phyloP scores from a whole-genome alignment of 2,797 vertebrate species.

The Buphagus erythrorhynchus region DNA sequence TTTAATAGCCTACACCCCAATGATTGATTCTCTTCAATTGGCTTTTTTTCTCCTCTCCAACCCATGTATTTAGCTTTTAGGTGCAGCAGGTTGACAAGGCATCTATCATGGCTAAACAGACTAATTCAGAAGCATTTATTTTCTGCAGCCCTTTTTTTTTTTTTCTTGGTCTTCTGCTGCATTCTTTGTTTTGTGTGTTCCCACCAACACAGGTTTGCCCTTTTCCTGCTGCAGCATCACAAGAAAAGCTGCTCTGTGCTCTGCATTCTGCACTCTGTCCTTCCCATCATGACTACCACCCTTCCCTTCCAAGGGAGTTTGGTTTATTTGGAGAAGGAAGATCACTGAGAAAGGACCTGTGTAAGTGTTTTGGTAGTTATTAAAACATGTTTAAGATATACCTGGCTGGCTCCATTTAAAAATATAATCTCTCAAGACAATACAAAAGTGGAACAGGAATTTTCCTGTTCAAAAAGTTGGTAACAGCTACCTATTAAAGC shows the following conservation, averaged over 20 bases:
- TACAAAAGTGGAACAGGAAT: neutral
- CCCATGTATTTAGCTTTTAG: constrained; percentile 55
- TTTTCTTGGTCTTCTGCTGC: neutral
- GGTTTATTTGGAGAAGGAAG: neutral
- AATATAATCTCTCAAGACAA: neutral
- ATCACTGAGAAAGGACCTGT: neutral
- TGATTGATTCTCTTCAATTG: constrained; percentile 54
- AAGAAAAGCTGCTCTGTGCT: neutral
- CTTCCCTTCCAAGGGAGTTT: neutral
- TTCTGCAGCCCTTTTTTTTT: neutral
- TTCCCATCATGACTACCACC: neutral
- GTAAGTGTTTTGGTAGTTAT: rapidly evolving
- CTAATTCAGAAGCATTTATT: constrained; percentile 49
- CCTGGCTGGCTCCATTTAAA: neutral
- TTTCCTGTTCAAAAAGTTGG: neutral
- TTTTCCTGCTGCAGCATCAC: neutral
- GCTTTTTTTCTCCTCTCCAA: neutral
- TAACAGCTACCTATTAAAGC: neutral
- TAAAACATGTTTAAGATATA: neutral
- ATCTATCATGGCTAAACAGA: constrained; percentile 62
- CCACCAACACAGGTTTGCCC: neutral
- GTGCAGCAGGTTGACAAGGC: constrained; percentile 39
- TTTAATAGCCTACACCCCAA: constrained; percentile 47
- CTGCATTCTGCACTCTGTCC: neutral
- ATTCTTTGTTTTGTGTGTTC: neutral